Evolutionary conservation across 37 sponge, comb jelly and placozoan genomes (phyloP).

Genomic region (Haliclona indistincta): DNA sequence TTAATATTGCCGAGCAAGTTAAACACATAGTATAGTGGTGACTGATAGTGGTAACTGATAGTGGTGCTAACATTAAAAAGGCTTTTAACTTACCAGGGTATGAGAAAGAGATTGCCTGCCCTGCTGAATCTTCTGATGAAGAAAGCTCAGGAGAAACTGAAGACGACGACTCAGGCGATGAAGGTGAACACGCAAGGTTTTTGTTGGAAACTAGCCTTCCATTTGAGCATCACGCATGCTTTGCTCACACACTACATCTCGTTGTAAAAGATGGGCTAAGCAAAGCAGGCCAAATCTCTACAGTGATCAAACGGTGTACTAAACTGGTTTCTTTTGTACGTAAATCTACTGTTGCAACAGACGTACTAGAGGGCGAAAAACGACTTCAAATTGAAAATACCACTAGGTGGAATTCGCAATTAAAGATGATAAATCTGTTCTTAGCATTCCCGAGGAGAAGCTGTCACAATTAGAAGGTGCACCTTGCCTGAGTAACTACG

Average conservation of each 20-base stretch:
- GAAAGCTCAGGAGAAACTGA: too few species aligned
- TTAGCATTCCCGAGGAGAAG: slow-evolving; percentile 40
- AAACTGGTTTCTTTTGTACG: slow-evolving; percentile 36
- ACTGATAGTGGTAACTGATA: too few species aligned
- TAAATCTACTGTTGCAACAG: slow-evolving; percentile 31
- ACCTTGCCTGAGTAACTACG: slow-evolving; percentile 24
- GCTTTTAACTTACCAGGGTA: too few species aligned
- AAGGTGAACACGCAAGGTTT: too few species aligned
- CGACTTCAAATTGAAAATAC: slow-evolving; percentile 11
- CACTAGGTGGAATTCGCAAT: slow-evolving; percentile 35
- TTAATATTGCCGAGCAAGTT: background rate
- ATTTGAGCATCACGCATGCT: slow-evolving; percentile 38
- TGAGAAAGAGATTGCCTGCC: too few species aligned
- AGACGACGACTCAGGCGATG: too few species aligned
- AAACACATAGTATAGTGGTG: background rate
- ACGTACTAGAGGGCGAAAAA: slow-evolving; percentile 26
- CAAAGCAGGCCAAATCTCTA: slow-evolving; percentile 17
- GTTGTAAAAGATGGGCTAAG: slow-evolving; percentile 43
- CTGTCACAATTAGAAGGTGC: slow-evolving; percentile 17
- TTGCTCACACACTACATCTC: slow-evolving; percentile 37
- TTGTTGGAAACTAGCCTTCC: too few species aligned
- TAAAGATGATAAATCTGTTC: slow-evolving; percentile 29
- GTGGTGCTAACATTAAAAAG: too few species aligned
- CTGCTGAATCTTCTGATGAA: too few species aligned
- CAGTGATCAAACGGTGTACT: slow-evolving; percentile 17